phyloP scores from a whole-genome alignment of 2,888 invertebrate genomes.

The Netelia melanura region DNA sequence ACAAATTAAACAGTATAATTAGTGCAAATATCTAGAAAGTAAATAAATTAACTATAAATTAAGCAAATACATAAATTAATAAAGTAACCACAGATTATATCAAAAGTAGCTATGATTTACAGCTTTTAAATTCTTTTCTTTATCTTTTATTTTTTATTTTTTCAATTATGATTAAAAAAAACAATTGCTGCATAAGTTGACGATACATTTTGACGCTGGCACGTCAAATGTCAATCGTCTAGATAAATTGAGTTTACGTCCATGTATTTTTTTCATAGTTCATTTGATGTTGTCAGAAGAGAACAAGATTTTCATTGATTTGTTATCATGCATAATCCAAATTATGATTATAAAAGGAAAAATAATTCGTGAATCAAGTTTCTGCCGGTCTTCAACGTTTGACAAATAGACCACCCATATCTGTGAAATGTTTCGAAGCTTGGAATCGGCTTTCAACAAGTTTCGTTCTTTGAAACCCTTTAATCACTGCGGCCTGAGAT shows the following conservation, averaged over 20 bases:
- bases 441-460: slow-evolving; percentile 68
- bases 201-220: not conserved
- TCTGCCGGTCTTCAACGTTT: slow-evolving; percentile 6
- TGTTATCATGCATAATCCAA: slow-evolving; percentile 73
- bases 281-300: not conserved
- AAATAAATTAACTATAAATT: no score
- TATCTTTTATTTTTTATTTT: slow-evolving; percentile 10
- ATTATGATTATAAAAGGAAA: slow-evolving; percentile 68
- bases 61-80: no score
- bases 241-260: slow-evolving; percentile 15
- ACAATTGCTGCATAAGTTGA: slow-evolving; percentile 45
- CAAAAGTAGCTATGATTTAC: no score
- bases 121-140: not conserved
- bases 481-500: slow-evolving; percentile 68
- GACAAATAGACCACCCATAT: not conserved
- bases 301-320: not conserved
- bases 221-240: slow-evolving; percentile 51
- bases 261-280: not conserved
- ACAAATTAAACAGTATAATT: no score
- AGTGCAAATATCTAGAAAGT: no score
- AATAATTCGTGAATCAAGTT: slow-evolving; percentile 30
- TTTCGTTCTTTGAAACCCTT: slow-evolving; percentile 67
- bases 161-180: slow-evolving; percentile 27
- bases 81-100: no score
- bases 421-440: slow-evolving; percentile 72